A percentile compares a stretch with the other conserved stretches of the same genome.
These are phyloP conservation scores for Microtus ochrogaster DNA, from an alignment of 2,113 vertebrate species.

Conservation along the genomic window DNA sequence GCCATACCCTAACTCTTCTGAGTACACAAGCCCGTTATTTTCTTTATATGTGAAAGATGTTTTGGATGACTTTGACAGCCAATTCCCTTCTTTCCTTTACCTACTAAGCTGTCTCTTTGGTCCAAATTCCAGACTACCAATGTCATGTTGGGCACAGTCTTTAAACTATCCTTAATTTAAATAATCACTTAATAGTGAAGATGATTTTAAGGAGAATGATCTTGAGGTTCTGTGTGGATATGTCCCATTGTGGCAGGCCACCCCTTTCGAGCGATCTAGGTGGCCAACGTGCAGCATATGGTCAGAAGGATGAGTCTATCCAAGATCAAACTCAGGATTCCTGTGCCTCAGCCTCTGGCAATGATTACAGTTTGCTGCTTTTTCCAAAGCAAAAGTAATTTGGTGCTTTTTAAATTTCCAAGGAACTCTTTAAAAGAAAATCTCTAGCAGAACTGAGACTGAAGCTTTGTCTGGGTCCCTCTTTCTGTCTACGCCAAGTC, in stretches of 20 bases:
- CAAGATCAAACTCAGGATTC: too few species aligned
- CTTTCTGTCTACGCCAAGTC: neutral
- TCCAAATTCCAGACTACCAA: neutral
- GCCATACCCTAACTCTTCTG: neutral
- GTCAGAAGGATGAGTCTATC: neutral
- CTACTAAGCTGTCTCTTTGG: neutral
- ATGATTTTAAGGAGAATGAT: neutral
- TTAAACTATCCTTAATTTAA: neutral
- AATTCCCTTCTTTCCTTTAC: neutral
- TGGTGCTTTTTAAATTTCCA: slow-evolving; percentile 36
- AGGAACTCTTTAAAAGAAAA: slow-evolving; percentile 39
- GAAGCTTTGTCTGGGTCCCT: slow-evolving; percentile 6
- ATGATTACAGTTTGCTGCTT: neutral
- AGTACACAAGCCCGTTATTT: neutral
- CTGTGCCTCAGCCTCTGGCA: neutral
- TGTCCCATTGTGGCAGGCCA: neutral
- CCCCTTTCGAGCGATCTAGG: accelerated
- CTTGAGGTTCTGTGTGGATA: neutral
- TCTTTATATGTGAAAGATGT: neutral
- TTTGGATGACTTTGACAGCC: neutral
- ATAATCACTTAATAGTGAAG: neutral
- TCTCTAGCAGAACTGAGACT: neutral
- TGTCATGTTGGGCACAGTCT: neutral
- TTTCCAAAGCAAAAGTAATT: neutral
- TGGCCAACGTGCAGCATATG: neutral